Evolutionary conservation across 2,113 vertebrate species (phyloP).

Genomic region (Chloropsis cyanopogon): DNA sequence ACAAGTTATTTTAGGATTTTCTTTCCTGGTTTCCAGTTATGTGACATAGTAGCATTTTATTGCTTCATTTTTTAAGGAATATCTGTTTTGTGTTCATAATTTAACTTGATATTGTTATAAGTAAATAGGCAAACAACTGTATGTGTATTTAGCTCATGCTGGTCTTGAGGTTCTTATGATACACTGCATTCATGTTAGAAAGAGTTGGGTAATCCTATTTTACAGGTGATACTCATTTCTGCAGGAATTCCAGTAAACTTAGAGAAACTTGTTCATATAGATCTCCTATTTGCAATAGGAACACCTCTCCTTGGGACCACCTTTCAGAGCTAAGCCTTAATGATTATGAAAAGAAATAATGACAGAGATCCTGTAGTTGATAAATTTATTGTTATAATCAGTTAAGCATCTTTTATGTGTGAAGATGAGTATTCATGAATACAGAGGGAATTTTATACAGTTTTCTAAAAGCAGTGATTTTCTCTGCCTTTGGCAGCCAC

Average conservation of each 20-base stretch:
- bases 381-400: background rate
- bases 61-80: background rate
- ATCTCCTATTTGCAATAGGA: background rate
- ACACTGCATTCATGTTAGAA: background rate
- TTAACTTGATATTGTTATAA: background rate
- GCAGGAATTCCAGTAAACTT: background rate
- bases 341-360: background rate
- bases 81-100: background rate
- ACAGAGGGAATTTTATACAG: background rate
- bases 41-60: background rate
- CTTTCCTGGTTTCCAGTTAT: background rate
- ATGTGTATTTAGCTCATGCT: background rate
- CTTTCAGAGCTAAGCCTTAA: background rate
- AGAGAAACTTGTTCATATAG: background rate
- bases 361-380: background rate
- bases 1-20: background rate
- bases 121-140: background rate
- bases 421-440: background rate
- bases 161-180: background rate
- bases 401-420: background rate
- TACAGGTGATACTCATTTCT: background rate
- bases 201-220: background rate
- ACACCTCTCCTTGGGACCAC: background rate
- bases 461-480: background rate
- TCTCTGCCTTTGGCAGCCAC: background rate